phyloP scores from a whole-genome alignment of 2,113 vertebrate genomes.

The Gopherus flavomarginatus region DNA sequence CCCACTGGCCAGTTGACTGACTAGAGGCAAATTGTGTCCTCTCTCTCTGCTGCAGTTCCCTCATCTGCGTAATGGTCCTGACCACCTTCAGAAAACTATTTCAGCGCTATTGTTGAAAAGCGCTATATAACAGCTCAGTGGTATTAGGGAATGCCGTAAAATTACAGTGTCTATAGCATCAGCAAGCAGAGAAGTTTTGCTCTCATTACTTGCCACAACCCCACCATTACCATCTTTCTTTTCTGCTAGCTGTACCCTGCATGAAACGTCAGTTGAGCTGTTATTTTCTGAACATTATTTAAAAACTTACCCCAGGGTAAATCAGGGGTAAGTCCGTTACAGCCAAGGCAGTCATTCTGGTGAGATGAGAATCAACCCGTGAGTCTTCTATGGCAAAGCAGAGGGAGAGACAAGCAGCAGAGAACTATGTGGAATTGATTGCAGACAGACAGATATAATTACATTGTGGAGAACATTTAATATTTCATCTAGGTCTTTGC shows the following conservation, averaged over 20 bases:
- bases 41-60: background rate
- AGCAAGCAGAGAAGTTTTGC: background rate
- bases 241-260: background rate
- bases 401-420: background rate
- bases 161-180: background rate
- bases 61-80: background rate
- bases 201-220: background rate
- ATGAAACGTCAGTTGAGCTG: background rate
- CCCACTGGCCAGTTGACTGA: background rate
- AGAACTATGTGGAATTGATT: constrained; percentile 47
- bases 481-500: constrained; percentile 59
- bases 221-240: background rate
- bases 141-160: background rate
- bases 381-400: constrained; percentile 29
- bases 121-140: background rate
- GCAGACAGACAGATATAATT: constrained; percentile 64
- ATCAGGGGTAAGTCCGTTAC: background rate
- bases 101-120: background rate
- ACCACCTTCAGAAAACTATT: background rate
- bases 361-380: background rate
- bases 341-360: background rate
- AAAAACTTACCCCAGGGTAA: background rate
- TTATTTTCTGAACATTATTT: background rate
- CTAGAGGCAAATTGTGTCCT: background rate
- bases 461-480: constrained; percentile 57